phyloP scores from a whole-genome alignment of 2,797 vertebrate species.

The Tapera naevia region DNA sequence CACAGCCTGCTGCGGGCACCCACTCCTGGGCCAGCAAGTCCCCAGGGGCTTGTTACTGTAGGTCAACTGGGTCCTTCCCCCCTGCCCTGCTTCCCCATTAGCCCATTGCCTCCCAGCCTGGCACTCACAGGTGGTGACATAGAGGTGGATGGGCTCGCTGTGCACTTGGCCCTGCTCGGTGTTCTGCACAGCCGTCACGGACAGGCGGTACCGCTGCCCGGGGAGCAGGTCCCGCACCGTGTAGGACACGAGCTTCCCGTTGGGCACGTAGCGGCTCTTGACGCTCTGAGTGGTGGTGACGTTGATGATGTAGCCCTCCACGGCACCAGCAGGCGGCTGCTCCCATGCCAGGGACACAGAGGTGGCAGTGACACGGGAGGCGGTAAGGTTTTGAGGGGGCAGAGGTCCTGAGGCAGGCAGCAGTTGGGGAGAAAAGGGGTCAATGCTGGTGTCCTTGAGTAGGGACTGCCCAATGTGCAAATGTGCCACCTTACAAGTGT shows the following conservation, averaged over 20 bases:
- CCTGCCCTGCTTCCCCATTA: rapidly evolving
- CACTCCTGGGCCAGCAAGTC: neutral
- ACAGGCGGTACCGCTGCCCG: constrained; percentile 86
- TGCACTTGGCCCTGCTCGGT: constrained; percentile 85
- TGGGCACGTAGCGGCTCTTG: constrained; percentile 92
- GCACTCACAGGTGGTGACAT: constrained; percentile 88
- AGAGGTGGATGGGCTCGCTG: constrained; percentile 85
- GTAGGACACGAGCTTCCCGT: constrained; percentile 83
- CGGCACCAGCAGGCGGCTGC: constrained; percentile 67
- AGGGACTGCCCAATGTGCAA: rapidly evolving
- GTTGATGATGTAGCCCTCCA: constrained; percentile 93
- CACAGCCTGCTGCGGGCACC: neutral
- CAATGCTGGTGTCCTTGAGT: neutral
- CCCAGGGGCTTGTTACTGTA: rapidly evolving
- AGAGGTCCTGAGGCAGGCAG: constrained; percentile 81
- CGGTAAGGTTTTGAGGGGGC: constrained; percentile 89
- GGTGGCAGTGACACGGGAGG: constrained; percentile 84
- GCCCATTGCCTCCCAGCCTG: rapidly evolving
- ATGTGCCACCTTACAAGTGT: rapidly evolving
- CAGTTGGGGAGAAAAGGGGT: neutral
- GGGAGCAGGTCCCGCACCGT: constrained; percentile 87
- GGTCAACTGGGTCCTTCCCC: neutral
- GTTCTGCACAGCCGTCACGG: constrained; percentile 84
- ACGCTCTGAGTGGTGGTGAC: constrained; percentile 88
- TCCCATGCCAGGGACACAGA: constrained; percentile 89